These are phyloP conservation scores for Drosophila atripex DNA, from an alignment of 2,888 invertebrate species.

Conservation along the genomic window DNA sequence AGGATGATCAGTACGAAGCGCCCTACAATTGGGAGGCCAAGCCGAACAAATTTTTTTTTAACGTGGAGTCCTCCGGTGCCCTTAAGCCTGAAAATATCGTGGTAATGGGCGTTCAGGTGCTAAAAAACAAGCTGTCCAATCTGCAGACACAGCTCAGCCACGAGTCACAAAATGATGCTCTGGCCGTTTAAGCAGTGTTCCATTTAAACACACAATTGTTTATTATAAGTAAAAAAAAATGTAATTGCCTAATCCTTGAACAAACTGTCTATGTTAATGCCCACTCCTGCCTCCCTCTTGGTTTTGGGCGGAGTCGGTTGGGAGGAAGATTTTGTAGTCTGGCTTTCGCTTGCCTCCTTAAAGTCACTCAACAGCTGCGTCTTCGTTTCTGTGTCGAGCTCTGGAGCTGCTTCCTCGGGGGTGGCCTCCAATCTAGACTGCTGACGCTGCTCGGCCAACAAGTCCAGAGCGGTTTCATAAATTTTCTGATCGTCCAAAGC, in stretches of 20 bases:
- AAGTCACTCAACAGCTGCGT: constrained; percentile 62
- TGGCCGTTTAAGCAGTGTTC: constrained; percentile 85
- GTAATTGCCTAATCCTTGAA: constrained; percentile 62
- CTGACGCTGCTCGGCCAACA: constrained; percentile 81
- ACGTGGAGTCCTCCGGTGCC: constrained; percentile 97
- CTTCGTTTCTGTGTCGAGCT: constrained; percentile 22
- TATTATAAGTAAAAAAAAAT: constrained; percentile 51
- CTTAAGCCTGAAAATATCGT: constrained; percentile 98
- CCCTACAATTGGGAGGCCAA: constrained; percentile 97
- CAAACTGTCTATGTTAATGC: constrained; percentile 70
- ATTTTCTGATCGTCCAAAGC: constrained; percentile 85
- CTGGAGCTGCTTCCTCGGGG: constrained; percentile 32
- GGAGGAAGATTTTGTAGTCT: constrained; percentile 2
- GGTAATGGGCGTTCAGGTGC: constrained; percentile 94
- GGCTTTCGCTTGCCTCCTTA: constrained; percentile 49
- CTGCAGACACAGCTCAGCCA: constrained; percentile 96
- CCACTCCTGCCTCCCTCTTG: constrained; percentile 50
- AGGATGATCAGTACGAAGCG: constrained; percentile 96
- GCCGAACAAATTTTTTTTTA: constrained; percentile 98
- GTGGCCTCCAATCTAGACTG: constrained; percentile 37
- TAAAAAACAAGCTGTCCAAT: constrained; percentile 98
- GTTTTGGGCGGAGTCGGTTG: constrained; percentile 24
- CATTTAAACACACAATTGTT: constrained; percentile 22
- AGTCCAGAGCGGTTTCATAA: constrained; percentile 84
- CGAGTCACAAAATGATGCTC: constrained; percentile 92